Percentiles rank a stretch among this genome's conserved stretches.
Conservation (phyloP, 2,888 invertebrate genomes). For the Herminia tarsipennalis region DNA sequence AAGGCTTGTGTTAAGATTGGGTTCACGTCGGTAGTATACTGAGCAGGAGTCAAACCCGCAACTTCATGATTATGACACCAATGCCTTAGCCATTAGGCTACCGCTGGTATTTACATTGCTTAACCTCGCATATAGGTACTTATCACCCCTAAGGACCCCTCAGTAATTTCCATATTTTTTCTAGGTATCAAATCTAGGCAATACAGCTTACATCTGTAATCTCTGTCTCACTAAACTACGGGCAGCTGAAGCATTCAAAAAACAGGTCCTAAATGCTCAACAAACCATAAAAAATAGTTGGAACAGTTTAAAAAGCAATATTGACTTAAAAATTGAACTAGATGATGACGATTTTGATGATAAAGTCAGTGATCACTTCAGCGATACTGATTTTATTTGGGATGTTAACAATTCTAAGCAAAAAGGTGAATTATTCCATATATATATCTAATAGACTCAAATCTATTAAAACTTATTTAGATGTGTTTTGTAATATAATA, state of each 20-base stretch:
- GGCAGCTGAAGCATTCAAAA: conserved; percentile 30
- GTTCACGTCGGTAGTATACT: no score
- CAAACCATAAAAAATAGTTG: conserved; percentile 7
- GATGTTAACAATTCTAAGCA: conserved; percentile 3
- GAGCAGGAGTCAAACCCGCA: no score
- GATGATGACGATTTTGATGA: conserved; percentile 21
- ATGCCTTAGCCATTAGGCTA: no score
- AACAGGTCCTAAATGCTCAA: conserved; percentile 24
- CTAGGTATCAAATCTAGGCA: conserved; percentile 10
- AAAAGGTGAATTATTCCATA: conserved; percentile 5
- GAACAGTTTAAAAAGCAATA: background rate
- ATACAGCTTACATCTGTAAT: conserved; percentile 30
- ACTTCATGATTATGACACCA: no score
- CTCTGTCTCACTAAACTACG: conserved; percentile 32
- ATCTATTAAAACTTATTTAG: background rate
- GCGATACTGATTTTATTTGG: conserved; percentile 17
- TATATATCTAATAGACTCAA: background rate
- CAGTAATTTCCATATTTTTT: no score
- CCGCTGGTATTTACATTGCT: no score
- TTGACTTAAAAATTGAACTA: conserved; percentile 8
- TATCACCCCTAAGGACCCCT: no score
- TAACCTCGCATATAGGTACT: no score
- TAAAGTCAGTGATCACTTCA: conserved; percentile 7
- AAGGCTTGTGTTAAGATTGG: no score
- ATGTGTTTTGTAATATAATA: no score